Evolutionary conservation across 2,888 invertebrate species (phyloP), one percentile per base, ranked within the genome.

Genomic region (Himalopsyche tibetana): DNA sequence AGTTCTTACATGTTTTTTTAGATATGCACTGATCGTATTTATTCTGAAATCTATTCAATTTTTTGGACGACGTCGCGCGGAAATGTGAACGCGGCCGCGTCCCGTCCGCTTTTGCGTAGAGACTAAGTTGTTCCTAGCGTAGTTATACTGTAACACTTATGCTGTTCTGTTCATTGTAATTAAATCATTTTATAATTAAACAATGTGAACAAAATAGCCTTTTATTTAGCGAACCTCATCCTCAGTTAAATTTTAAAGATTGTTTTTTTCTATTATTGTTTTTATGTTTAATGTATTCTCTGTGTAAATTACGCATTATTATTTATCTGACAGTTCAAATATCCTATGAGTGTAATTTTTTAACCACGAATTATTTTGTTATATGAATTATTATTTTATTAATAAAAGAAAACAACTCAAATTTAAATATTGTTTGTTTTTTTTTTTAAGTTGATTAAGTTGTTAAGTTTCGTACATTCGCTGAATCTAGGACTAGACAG

Each of bases 81-180:
- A 63, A 51, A 51, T 51, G 51, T 51, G 51, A 51, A 51, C 51
- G 51, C 51, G 51, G 51, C 51, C 51, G 51, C 92, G 92, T 92
- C 92, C 91, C 92, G 92, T 92, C 92, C 92, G 93, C 93, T 93
- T 93, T 92, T 92, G 92, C 91, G 92, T 92, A 82, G 87, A 92
- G 91, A 84, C 90, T 93, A 93, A 93, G 93, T 93, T 93, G 93
- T 93, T 93, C 91, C 93, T 93, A 93, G 93, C 91, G 92, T 93
- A 93, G 93, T 93, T 93, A 93, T 92, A 93, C 92, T 93, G 93
- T 92, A 92, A 93, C 93, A 93, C 93, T 93, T 93, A 93, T 93
- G 93, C 92, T 93, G 93, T 93, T 93, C 92, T 93, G 93, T 93
- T 93, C 93, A 93, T 92, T 93, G 93, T 93, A 93, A 93, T 93